Percentiles rank a stretch among this genome's conserved stretches.
Conservation (phyloP, 2,113 vertebrate genomes). For the Hippocampus mohnikei region DNA sequence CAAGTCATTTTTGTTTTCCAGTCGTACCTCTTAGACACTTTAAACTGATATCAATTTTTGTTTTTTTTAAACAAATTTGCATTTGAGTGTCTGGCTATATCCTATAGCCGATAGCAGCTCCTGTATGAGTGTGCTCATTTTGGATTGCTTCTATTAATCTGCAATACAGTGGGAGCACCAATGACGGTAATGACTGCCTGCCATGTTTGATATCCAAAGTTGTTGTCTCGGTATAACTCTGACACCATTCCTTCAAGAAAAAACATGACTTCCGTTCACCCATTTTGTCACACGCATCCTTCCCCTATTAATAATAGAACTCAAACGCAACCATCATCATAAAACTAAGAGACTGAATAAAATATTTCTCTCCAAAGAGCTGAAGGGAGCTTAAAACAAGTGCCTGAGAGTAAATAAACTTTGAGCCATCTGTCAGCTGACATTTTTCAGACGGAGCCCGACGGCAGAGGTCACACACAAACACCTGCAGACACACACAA, state of each 20-base stretch:
- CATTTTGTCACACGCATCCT: neutral
- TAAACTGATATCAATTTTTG: no score
- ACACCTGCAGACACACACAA: slow-evolving; percentile 23
- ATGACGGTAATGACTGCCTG: neutral
- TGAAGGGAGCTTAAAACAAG: slow-evolving; percentile 9
- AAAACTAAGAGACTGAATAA: slow-evolving; percentile 21
- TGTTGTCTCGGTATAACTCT: neutral
- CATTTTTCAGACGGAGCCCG: slow-evolving; percentile 36
- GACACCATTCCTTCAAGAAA: neutral
- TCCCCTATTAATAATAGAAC: neutral
- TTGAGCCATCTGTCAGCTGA: slow-evolving; percentile 56
- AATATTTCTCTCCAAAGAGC: slow-evolving; percentile 18
- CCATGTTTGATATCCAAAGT: neutral
- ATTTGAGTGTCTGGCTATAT: no score
- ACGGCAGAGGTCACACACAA: slow-evolving; percentile 47
- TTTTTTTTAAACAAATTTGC: no score
- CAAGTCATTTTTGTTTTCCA: no score
- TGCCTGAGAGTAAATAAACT: slow-evolving; percentile 44
- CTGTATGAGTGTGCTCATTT: no score
- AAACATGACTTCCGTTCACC: neutral
- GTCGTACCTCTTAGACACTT: no score
- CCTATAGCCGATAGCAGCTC: no score
- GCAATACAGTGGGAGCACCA: no score
- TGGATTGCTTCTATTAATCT: no score
- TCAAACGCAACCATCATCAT: neutral